Conservation (phyloP, 2,797 vertebrate species). For the Pteropus rufus region DNA sequence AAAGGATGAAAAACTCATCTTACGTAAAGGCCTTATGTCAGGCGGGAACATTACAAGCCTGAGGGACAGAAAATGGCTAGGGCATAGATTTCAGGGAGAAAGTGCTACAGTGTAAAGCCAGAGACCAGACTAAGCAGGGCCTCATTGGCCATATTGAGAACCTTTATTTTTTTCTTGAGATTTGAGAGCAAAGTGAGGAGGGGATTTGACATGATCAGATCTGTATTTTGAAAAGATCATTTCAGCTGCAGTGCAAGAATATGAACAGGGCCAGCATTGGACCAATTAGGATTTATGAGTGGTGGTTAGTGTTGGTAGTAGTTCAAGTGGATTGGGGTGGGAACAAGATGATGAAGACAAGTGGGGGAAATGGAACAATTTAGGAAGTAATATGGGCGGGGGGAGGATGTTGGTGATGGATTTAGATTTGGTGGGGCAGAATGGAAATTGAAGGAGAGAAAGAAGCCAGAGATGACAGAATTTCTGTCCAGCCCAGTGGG, state of each 20-base stretch:
- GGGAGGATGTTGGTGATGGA: background rate
- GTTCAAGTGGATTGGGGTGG: background rate
- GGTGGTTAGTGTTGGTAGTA: background rate
- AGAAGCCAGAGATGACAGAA: background rate
- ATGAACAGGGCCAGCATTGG: background rate
- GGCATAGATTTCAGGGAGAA: background rate
- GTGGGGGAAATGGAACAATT: background rate
- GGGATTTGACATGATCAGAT: background rate
- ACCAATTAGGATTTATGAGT: background rate
- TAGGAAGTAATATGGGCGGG: background rate
- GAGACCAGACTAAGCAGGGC: background rate
- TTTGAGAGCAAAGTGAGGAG: background rate
- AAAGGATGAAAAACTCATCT: background rate
- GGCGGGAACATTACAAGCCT: background rate
- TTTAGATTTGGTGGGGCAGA: background rate
- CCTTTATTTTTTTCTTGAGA: background rate
- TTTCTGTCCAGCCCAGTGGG: background rate
- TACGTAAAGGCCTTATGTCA: constrained; percentile 25
- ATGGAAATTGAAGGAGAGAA: background rate
- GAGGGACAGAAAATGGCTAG: background rate
- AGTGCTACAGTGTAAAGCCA: background rate
- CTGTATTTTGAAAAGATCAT: constrained; percentile 28
- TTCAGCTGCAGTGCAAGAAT: background rate
- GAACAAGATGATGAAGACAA: background rate
- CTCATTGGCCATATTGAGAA: background rate